Percentiles rank a stretch among this genome's conserved stretches.
These are phyloP conservation scores for Protonibea diacanthus DNA, from an alignment of 2,797 vertebrate species.

Conservation along the genomic window DNA sequence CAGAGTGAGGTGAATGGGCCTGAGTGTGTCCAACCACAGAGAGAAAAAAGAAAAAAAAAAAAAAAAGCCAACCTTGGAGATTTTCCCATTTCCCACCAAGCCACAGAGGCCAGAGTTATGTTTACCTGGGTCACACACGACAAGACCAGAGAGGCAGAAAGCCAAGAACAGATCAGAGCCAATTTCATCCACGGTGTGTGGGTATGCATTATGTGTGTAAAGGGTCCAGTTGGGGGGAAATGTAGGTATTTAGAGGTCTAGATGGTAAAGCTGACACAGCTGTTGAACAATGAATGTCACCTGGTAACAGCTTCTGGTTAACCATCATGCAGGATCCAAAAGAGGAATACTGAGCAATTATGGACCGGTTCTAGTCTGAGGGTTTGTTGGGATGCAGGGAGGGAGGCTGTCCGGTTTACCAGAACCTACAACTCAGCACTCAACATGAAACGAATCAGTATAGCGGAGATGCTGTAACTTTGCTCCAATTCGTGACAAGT, in stretches of 20 bases:
- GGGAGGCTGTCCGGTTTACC: not conserved
- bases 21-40: conserved; percentile 45
- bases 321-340: conserved; percentile 70
- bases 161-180: conserved; percentile 75
- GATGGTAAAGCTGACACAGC: conserved; percentile 82
- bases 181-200: conserved; percentile 54
- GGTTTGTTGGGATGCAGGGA: not conserved
- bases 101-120: conserved; percentile 80
- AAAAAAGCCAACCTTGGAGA: conserved; percentile 70
- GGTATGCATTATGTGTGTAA: conserved; percentile 18
- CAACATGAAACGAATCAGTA: not conserved
- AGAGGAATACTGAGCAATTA: conserved; percentile 17
- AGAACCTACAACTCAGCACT: not conserved
- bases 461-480: not conserved
- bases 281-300: conserved; percentile 82
- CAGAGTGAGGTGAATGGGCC: conserved; percentile 74
- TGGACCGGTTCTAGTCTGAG: conserved; percentile 19
- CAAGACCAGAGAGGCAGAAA: conserved; percentile 60
- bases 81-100: conserved; percentile 73
- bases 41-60: conserved; percentile 1
- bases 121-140: conserved; percentile 84
- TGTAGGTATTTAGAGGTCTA: conserved; percentile 73
- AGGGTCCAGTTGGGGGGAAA: conserved; percentile 75
- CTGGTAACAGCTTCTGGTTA: conserved; percentile 82
- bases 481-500: not conserved